These are phyloP conservation scores for Pitta sordida DNA, from an alignment of 2,113 vertebrate genomes.

Conservation along the genomic window DNA sequence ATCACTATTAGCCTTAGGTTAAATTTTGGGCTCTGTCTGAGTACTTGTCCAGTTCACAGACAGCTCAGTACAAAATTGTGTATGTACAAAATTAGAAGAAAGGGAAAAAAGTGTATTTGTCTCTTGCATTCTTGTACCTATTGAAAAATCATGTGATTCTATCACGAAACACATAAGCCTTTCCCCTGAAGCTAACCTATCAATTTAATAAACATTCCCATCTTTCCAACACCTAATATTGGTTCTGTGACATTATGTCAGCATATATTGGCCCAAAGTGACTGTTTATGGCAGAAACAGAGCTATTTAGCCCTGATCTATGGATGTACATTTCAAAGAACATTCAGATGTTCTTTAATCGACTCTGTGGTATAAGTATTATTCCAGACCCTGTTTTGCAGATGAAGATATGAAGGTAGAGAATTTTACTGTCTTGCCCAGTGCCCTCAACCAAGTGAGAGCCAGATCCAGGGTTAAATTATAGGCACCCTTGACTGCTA, in stretches of 20 bases:
- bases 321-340: neutral
- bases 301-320: neutral
- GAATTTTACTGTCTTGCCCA: neutral
- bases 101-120: neutral
- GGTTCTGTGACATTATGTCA: neutral
- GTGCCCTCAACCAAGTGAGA: neutral
- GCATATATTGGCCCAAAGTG: neutral
- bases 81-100: neutral
- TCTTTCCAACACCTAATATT: neutral
- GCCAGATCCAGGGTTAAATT: neutral
- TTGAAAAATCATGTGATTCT: neutral
- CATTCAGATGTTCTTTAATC: neutral
- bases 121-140: neutral
- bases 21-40: neutral
- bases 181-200: neutral
- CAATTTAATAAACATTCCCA: neutral
- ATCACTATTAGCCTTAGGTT: neutral
- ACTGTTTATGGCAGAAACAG: neutral
- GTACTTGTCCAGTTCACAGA: neutral
- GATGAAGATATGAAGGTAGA: neutral
- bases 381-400: neutral
- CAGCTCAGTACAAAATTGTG: neutral
- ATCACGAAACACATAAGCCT: neutral
- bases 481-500: neutral
- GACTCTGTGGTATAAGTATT: neutral